These are phyloP conservation scores for Nowickia ferox DNA, from an alignment of 2,888 invertebrate genomes.

Conservation along the genomic window DNA sequence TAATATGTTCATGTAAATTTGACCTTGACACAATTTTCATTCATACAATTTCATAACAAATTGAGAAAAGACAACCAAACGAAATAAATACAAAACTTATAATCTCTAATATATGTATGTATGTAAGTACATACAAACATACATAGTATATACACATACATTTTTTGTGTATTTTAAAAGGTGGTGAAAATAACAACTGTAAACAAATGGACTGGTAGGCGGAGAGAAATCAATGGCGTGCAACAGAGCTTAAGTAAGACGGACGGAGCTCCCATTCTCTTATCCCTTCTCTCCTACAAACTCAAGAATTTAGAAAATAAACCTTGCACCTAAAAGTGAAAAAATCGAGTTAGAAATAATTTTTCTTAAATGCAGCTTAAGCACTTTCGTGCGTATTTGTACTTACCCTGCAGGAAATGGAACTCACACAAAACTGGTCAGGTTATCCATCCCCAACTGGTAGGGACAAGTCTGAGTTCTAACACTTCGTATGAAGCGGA, in stretches of 20 bases:
- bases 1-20: slow-evolving; percentile 78
- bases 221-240: slow-evolving; percentile 11
- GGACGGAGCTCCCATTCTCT: no score
- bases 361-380: no score
- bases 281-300: no score
- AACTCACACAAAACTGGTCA: no score
- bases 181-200: slow-evolving; percentile 16
- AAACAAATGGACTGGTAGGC: slow-evolving; percentile 17
- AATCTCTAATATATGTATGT: neutral
- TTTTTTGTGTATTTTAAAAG: slow-evolving; percentile 26
- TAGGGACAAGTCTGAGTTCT: no score
- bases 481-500: no score
- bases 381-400: no score
- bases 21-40: slow-evolving; percentile 78
- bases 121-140: neutral
- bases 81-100: slow-evolving; percentile 26
- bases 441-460: no score
- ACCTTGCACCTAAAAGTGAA: no score
- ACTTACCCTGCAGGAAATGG: no score
- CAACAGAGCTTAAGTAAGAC: slow-evolving; percentile 6
- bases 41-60: slow-evolving; percentile 59
- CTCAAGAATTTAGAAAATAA: no score
- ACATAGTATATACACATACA: neutral
- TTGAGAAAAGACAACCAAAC: slow-evolving; percentile 43
- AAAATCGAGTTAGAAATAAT: no score